Evolutionary conservation across 1,140 invertebrate species (phyloP).

Genomic region (Drosophila kepulauana): DNA sequence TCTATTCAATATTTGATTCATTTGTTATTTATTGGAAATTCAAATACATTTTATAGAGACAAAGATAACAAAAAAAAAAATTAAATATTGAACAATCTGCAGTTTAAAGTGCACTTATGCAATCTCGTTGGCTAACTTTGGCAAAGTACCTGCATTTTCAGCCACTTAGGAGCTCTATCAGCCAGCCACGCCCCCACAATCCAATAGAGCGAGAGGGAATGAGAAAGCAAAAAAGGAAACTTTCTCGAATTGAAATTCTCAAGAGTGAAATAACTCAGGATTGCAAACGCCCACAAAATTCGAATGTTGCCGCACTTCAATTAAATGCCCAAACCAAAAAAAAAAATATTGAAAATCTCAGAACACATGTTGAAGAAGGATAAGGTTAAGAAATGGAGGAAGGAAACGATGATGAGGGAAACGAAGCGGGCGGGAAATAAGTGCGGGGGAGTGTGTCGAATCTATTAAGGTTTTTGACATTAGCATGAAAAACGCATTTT

Average conservation of each 20-base stretch:
- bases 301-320: slow-evolving; percentile 56
- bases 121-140: slow-evolving; percentile 29
- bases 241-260: slow-evolving; percentile 58
- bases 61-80: not conserved
- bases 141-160: slow-evolving; percentile 39
- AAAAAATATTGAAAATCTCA: slow-evolving; percentile 48
- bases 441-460: slow-evolving; percentile 19
- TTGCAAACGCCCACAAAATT: slow-evolving; percentile 57
- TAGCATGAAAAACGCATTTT: slow-evolving; percentile 79
- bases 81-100: not conserved
- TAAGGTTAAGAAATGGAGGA: not conserved
- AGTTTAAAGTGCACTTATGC: slow-evolving; percentile 13
- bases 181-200: slow-evolving; percentile 52
- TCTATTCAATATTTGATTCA: too few relatives aligned
- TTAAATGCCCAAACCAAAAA: slow-evolving; percentile 49
- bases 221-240: slow-evolving; percentile 12
- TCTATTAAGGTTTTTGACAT: slow-evolving; percentile 76
- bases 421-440: not conserved
- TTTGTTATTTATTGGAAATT: not conserved
- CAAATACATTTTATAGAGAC: not conserved
- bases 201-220: not conserved
- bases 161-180: slow-evolving; percentile 44
- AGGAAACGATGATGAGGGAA: not conserved
- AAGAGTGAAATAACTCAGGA: slow-evolving; percentile 67
- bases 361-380: slow-evolving; percentile 58